These are phyloP conservation scores for Orius insidiosus DNA, from an alignment of 1,140 invertebrate species.

Conservation along the genomic window DNA sequence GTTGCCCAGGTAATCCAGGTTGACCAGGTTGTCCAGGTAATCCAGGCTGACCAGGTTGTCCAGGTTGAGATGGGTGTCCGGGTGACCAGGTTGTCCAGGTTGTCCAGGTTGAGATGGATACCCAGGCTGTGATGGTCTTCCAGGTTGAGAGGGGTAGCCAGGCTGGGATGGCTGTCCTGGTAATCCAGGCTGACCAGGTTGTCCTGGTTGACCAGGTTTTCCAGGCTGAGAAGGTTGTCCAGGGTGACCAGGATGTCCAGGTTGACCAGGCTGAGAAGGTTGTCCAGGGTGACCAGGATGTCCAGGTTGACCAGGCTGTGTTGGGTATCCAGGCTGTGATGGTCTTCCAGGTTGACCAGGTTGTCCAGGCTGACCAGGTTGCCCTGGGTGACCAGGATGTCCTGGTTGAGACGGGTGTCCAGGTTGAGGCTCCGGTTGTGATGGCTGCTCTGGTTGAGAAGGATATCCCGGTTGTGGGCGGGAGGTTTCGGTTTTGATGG, in stretches of 20 bases:
- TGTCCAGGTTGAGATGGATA: slow-evolving; percentile 17
- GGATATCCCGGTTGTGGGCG: no score
- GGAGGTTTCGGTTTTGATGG: slow-evolving; percentile 19
- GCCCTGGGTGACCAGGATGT: slow-evolving; percentile 18
- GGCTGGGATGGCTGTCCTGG: slow-evolving; percentile 18
- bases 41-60: slow-evolving; percentile 15
- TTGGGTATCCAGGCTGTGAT: slow-evolving; percentile 18
- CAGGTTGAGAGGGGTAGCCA: slow-evolving; percentile 16
- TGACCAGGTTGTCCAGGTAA: slow-evolving; percentile 14
- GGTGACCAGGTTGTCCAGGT: slow-evolving; percentile 17
- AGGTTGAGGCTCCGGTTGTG: no score
- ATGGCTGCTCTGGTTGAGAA: no score
- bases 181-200: slow-evolving; percentile 20
- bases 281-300: slow-evolving; percentile 21
- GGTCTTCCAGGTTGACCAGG: slow-evolving; percentile 20
- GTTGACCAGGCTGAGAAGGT: slow-evolving; percentile 20
- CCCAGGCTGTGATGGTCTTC: slow-evolving; percentile 18
- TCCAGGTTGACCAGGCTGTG: slow-evolving; percentile 22
- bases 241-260: slow-evolving; percentile 15
- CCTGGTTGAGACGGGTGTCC: slow-evolving; percentile 14
- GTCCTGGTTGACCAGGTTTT: slow-evolving; percentile 17
- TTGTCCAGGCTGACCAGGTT: slow-evolving; percentile 18
- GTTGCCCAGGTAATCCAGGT: no score
- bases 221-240: slow-evolving; percentile 17
- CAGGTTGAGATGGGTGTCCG: slow-evolving; percentile 19